Evolutionary conservation across 2,797 vertebrate species (phyloP), one percentile per base, ranked within the genome.

Genomic region (Echiichthys vipera): DNA sequence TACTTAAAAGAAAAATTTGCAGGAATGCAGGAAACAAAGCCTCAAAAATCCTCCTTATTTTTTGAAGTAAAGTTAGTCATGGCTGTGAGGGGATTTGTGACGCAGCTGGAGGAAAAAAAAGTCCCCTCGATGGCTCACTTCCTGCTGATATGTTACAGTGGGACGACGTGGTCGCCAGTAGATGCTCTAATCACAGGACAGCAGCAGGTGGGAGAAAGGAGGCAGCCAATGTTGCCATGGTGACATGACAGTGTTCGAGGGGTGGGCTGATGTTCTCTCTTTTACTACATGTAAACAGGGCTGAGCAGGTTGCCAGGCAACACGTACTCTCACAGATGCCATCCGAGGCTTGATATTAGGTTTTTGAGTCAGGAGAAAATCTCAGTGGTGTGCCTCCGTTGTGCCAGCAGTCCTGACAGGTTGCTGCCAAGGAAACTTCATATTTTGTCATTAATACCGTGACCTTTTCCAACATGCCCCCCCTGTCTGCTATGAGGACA

Each of bases 261-360:
- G 72, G 22, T 13, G 46, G 20, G 64, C 59, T 61, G 49, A 79
- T 69, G 55, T 77, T 79, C 50, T 71, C 49, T 3, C 22, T 85
- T n/a, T 83, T 65, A 73, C 79, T 81, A 79, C 77, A 64, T 88
- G 81, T 86, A 77, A 89, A 92, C 83, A 84, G 62, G 65, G 77
- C 80, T 27, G 46, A 71, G 57, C 66, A 5, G 54, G 92, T 94
- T 84, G 84, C 92, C 70, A 73, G 84, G 93, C 92, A 90, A 93
- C 92, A 70, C 53, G 5, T 46, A 22, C 45, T 40, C 76, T 73
- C 75, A 34, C 62, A 53, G 67, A 86, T 57, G 36, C 40, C 63
- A 51, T 77, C 54, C 50, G 11, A 29, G 49, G 12, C 43, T 29
- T 4, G 2, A 13, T 12, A 22, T 62, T 17, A 29, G 43, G 68